Base-by-base conservation (phyloP, 2,797 vertebrate genomes). In the Ciconia nigra region DNA sequence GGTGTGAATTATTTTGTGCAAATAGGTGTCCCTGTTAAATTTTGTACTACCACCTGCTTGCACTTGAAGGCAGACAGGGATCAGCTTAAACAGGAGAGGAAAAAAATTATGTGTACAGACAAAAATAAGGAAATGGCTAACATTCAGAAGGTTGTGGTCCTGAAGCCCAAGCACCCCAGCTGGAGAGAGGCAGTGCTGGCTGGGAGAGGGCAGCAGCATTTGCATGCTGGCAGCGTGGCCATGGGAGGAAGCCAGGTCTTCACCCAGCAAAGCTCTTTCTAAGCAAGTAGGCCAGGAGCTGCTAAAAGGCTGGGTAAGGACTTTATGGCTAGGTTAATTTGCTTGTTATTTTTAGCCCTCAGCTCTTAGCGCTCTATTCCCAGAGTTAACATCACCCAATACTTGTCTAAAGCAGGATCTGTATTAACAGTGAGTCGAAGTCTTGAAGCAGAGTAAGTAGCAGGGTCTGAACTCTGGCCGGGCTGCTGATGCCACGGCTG, bases 171-270 rank as follows among this genome's bases (percentile, higher is more conserved):
- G 46, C 11, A 21, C 9, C 11, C 26, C 2, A 4, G 4, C 44
- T 84, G 85, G 51, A 63, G 49, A 35, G 26, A 49, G 29, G 22
- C 17, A 66, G 35, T 2, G 28, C 57, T 33, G 77, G 29, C 31
- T 77, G 65, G 49, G 5, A 87, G 22, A 8, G 33, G 26, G n/a
- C 41, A 61, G 65, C 54, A 80, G 63, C 21, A 25, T 47, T 49
- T 24, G 39, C 20, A 39, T 0, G 0, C 28, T 42, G 26, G 66
- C 46, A 79, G 61, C 29, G 11, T 0, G 2, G 39, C 51, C 4
- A 0, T 0, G 0, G 55, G 13, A 87, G 20, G 47, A 63, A 15
- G 39, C 17, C 0, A 0, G 10, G 3, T 46, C 44, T 67, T 61
- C n/a, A 49, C 55, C 25, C 33, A 26, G 85, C 28, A 66, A 67